Evolutionary conservation across 2,888 invertebrate species (phyloP), one percentile per base, ranked within the genome.

Genomic region (Mactromeris polynyma): DNA sequence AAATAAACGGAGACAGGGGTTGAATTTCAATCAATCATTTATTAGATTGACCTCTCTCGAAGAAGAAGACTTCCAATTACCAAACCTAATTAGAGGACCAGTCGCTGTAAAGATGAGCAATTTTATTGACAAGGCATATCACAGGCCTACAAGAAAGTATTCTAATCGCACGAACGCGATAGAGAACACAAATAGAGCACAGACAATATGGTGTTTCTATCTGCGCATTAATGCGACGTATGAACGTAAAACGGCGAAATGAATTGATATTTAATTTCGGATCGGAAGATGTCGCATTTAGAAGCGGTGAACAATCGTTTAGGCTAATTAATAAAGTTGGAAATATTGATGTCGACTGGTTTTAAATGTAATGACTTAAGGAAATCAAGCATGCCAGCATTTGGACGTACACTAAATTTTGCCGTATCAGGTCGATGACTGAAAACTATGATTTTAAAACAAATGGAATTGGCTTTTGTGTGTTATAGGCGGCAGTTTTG

Each of bases 251-350:
- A 73, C 6, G 42, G 40, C 19, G 51, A 78, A 84, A 84, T 78
- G 38, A 84, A 84, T 84, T 84, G 84, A 54, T 77, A 54, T 84
- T 78, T 84, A 78, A 84, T 84, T 77, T 84, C 40, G 77, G 54
- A 78, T 31, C 33, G 33, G 73, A 73, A 42, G 31, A 31, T 46
- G 31, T 40, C 58, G 21, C 46, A 21, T 83, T 46, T 46, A 83
- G 83, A 83, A 40, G n/a, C 40, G 46, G n/a, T 2, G 26, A 46
- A 83, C 73, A 42, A 73, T 69, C 26, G 64, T 42, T 42, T 82
- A 40, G 64, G 69, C 40, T 40, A 82, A 82, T 82, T 81, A 58
- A 54, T 38, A 58, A 58, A 36, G 33, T 36, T 33, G 33, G 17
- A 36, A 33, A 36, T 73, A 33, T 73, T 33, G 36, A 33, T 73